These are phyloP conservation scores for Alloplasta piceator DNA, from an alignment of 2,888 invertebrate species.

Conservation along the genomic window DNA sequence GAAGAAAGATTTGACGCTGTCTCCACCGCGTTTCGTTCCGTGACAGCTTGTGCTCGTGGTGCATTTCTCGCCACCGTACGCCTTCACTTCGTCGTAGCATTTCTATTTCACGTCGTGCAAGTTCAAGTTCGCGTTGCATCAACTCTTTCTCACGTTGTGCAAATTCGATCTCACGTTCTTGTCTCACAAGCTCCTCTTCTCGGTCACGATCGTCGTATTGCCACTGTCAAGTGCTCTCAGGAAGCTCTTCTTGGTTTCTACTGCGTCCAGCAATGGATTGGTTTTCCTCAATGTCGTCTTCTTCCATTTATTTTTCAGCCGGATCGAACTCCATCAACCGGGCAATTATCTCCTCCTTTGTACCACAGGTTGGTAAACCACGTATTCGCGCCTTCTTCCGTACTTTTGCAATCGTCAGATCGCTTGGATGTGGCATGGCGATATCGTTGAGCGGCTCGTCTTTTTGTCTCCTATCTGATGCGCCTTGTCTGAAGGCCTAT, in stretches of 20 bases:
- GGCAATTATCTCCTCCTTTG: background rate
- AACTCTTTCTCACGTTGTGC: background rate
- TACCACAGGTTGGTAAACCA: background rate
- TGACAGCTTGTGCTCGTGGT: too few relatives aligned
- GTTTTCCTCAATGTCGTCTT: too few relatives aligned
- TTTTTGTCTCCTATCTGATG: too few relatives aligned
- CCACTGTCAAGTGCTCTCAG: too few relatives aligned
- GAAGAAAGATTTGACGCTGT: conserved; percentile 8
- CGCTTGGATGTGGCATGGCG: background rate
- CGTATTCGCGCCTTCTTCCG: background rate
- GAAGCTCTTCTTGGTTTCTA: background rate
- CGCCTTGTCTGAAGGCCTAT: too few relatives aligned
- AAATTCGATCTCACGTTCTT: conserved; percentile 16
- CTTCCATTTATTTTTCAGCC: background rate
- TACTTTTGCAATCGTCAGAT: background rate
- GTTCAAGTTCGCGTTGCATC: conserved; percentile 29
- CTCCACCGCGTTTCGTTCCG: background rate
- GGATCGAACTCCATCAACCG: conserved; percentile 9
- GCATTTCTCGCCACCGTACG: background rate
- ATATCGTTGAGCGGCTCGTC: conserved; percentile 1
- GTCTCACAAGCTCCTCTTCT: conserved; percentile 11
- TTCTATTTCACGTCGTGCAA: conserved; percentile 22
- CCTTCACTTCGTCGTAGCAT: conserved; percentile 9
- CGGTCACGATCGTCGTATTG: too few relatives aligned
- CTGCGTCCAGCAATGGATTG: too few relatives aligned